Evolutionary conservation across 2,113 vertebrate species (phyloP).

Genomic region (Ciconia boyciana): DNA sequence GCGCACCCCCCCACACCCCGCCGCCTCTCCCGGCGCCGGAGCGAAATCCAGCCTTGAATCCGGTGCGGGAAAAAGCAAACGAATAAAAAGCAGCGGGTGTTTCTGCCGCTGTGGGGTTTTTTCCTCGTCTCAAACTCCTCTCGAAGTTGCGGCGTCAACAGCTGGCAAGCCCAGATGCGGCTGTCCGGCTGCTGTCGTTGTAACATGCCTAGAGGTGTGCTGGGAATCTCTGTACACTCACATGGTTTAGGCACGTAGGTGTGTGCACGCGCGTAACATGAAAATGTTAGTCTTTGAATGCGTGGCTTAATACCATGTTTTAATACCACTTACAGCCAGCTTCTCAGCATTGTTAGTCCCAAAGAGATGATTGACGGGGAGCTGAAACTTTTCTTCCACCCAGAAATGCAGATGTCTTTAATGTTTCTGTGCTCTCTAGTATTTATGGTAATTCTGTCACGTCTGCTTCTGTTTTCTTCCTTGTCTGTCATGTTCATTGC

Average conservation of each 20-base stretch:
- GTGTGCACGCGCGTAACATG: neutral
- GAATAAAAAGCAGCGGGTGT: neutral
- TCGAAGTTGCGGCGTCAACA: neutral
- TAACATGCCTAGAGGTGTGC: accelerated
- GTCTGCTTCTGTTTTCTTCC: neutral
- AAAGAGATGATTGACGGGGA: accelerated
- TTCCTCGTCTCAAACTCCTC: neutral
- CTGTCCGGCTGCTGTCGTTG: neutral
- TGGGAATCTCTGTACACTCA: accelerated
- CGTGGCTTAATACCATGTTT: accelerated
- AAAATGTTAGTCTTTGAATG: accelerated
- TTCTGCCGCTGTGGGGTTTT: no score
- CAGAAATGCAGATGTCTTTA: neutral
- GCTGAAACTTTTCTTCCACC: neutral
- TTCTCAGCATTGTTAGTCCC: neutral
- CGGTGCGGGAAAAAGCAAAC: neutral
- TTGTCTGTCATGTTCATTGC: neutral
- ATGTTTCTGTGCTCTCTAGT: neutral
- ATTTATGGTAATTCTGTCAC: neutral
- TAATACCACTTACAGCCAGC: accelerated
- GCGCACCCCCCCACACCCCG: no score
- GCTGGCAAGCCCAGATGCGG: neutral
- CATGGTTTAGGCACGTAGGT: accelerated
- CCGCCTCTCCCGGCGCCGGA: neutral
- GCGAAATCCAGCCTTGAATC: neutral